phyloP scores from a whole-genome alignment of 2,888 invertebrate genomes.

The Drosophila colorata region DNA sequence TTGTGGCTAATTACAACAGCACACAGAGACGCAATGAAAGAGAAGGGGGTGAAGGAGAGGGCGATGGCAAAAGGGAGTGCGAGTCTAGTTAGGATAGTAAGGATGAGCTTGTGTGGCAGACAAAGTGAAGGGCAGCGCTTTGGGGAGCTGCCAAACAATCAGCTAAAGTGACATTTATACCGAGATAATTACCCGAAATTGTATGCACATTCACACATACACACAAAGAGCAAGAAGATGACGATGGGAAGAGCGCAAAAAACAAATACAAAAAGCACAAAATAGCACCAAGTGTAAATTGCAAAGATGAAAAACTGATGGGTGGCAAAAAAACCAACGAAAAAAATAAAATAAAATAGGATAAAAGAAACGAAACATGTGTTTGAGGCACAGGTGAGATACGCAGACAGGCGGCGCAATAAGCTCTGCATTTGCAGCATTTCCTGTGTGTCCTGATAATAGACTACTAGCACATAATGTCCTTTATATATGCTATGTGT shows the following conservation, averaged over 20 bases:
- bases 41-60: background rate
- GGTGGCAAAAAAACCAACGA: background rate
- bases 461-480: conserved; percentile 43
- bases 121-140: conserved; percentile 8
- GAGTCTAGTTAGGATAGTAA: background rate
- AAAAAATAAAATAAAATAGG: too few relatives aligned
- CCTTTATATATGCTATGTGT: conserved; percentile 17
- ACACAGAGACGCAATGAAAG: conserved; percentile 16
- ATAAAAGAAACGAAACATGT: conserved; percentile 11
- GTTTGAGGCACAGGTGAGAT: conserved; percentile 20
- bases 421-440: conserved; percentile 19
- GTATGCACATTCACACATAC: conserved; percentile 39
- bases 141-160: conserved; percentile 59
- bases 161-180: conserved; percentile 70
- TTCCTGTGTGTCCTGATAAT: conserved; percentile 44
- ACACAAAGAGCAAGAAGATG: background rate
- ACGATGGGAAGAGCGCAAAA: background rate
- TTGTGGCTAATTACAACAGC: conserved; percentile 60
- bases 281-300: conserved; percentile 17
- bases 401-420: conserved; percentile 17
- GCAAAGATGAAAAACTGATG: conserved; percentile 26
- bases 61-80: background rate
- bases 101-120: conserved; percentile 3
- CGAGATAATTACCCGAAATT: conserved; percentile 67
- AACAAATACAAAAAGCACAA: conserved; percentile 13